Conservation (phyloP, 2,113 vertebrate species). For the Ictidomys tridecemlineatus region DNA sequence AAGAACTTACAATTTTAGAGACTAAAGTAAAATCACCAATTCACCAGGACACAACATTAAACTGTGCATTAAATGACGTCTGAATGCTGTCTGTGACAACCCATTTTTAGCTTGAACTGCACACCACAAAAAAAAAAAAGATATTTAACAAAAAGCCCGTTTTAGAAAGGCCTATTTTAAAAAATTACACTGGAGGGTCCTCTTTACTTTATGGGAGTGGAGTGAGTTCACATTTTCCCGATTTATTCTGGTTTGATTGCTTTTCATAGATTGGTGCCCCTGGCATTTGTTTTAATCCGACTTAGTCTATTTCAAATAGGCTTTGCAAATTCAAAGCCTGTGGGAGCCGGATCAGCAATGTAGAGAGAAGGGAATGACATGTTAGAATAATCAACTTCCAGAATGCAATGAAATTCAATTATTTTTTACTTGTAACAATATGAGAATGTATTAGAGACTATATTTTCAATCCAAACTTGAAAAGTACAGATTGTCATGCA, state of each 20-base stretch:
- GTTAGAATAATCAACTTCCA: neutral
- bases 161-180: neutral
- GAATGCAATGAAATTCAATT: neutral
- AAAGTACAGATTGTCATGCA: neutral
- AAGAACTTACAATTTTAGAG: neutral
- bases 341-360: neutral
- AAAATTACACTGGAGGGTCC: neutral
- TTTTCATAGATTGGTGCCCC: neutral
- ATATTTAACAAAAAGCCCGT: neutral
- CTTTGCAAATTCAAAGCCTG: neutral
- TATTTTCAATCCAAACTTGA: neutral
- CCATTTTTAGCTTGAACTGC: neutral
- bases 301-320: neutral
- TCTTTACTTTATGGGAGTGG: neutral
- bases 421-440: neutral
- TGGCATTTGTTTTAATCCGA: constrained; percentile 28
- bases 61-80: neutral
- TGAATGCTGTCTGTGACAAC: neutral
- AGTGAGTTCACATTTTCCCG: neutral
- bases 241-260: constrained; percentile 5
- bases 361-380: neutral
- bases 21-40: neutral
- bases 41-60: neutral
- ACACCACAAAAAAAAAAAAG: neutral
- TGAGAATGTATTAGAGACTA: neutral